Evolutionary conservation across 2,888 invertebrate genomes (phyloP).

Genomic region (Torymus tubicola): DNA sequence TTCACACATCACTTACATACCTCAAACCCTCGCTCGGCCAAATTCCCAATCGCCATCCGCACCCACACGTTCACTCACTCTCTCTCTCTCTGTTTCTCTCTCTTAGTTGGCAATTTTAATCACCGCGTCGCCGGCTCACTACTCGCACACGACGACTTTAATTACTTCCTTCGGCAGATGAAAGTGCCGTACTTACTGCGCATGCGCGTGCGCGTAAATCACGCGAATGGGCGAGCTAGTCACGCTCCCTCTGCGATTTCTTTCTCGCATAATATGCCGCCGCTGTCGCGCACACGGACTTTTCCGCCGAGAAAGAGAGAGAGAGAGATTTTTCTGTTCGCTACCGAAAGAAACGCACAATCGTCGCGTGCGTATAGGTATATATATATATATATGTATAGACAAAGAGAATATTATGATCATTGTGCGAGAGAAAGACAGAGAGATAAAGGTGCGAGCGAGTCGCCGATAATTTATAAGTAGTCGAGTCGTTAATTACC

Average conservation of each 20-base stretch:
- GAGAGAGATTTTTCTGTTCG: neutral
- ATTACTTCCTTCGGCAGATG: constrained; percentile 27
- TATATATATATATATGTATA: constrained; percentile 5
- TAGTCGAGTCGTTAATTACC: constrained; percentile 50
- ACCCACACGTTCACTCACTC: too few relatives aligned
- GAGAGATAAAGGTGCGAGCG: neutral
- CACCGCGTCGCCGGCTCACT: neutral
- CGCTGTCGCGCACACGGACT: neutral
- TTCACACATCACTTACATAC: too few relatives aligned
- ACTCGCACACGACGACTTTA: neutral
- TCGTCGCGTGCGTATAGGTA: constrained; percentile 23
- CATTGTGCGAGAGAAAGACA: neutral
- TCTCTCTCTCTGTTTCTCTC: too few relatives aligned
- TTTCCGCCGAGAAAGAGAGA: neutral
- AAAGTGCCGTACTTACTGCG: constrained; percentile 8
- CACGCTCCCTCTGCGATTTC: constrained; percentile 4
- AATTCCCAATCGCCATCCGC: too few relatives aligned
- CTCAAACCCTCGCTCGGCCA: too few relatives aligned
- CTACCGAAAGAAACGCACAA: constrained; percentile 16
- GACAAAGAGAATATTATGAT: neutral
- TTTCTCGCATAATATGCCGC: neutral
- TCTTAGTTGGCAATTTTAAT: constrained; percentile 5
- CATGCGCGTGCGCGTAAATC: constrained; percentile 10
- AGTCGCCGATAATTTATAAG: constrained; percentile 50
- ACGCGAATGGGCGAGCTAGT: neutral